Evolutionary conservation across 2,888 invertebrate genomes (phyloP).

Genomic region (Nomada fucata): DNA sequence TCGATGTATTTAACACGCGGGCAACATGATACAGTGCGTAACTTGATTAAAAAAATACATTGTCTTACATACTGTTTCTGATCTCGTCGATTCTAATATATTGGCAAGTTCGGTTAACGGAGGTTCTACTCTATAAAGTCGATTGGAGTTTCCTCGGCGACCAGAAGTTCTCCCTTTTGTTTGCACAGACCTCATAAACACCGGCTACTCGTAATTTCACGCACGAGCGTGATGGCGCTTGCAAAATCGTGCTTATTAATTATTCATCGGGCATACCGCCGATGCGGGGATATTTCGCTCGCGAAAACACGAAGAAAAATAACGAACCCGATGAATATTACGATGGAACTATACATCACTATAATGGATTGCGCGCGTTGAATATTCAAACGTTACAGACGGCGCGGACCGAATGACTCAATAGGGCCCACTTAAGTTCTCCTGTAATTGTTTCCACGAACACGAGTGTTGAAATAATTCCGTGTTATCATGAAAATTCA

Average conservation of each 20-base stretch:
- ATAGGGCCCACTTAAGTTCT: slow-evolving; percentile 31
- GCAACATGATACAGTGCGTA: too few species aligned
- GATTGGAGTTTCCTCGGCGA: not conserved
- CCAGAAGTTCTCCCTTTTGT: slow-evolving; percentile 13
- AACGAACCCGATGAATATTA: slow-evolving; percentile 35
- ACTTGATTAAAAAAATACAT: not conserved
- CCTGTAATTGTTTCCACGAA: slow-evolving; percentile 26
- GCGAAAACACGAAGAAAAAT: slow-evolving; percentile 41
- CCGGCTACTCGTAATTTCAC: slow-evolving; percentile 36
- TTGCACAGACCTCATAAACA: slow-evolving; percentile 37
- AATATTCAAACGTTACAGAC: slow-evolving; percentile 41
- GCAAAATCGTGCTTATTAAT: slow-evolving; percentile 41
- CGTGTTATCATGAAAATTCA: slow-evolving; percentile 4
- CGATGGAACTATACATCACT: slow-evolving; percentile 44
- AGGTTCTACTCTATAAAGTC: not conserved
- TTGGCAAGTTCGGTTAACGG: too few species aligned
- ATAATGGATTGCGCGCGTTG: slow-evolving; percentile 43
- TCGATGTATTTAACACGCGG: too few species aligned
- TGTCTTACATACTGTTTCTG: not conserved
- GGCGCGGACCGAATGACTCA: slow-evolving; percentile 38
- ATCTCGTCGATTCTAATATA: not conserved
- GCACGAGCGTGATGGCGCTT: slow-evolving; percentile 21
- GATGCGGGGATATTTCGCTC: slow-evolving; percentile 34
- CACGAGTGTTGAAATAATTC: slow-evolving; percentile 13
- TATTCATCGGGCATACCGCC: slow-evolving; percentile 40